Evolutionary conservation across 35 echinoderm and acorn worm genomes (phyloP).

Genomic region (Strongylocentrotus purpuratus): DNA sequence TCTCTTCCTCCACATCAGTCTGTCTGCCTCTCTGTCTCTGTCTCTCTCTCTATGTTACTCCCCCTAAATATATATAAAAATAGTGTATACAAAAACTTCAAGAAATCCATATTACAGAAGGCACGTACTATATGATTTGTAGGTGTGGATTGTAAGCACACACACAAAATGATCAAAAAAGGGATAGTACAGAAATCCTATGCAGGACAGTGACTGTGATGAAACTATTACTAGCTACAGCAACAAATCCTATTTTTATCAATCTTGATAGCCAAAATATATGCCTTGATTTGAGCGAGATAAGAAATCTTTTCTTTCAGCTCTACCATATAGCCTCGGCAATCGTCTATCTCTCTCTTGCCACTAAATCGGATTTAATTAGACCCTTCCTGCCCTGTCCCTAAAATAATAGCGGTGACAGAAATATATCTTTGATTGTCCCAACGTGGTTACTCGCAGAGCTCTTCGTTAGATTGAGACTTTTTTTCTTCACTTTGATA

Average conservation of each 20-base stretch:
- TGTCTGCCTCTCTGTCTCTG: no score
- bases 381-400: background rate
- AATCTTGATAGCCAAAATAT: background rate
- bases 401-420: background rate
- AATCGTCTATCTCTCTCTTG: background rate
- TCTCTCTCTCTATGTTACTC: no score
- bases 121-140: no score
- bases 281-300: background rate
- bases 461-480: background rate
- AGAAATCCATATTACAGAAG: no score
- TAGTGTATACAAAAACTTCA: no score
- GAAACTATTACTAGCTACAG: background rate
- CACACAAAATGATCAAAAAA: no score
- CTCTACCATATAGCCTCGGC: background rate
- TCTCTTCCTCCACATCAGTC: no score
- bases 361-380: constrained; percentile 31
- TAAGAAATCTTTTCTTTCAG: background rate
- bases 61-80: no score
- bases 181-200: background rate
- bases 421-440: constrained; percentile 24
- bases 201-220: background rate
- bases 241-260: background rate
- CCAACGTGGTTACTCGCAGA: background rate
- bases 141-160: no score
- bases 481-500: background rate